Evolutionary conservation across 2,113 vertebrate species (phyloP).

Genomic region (Chionomys nivalis): DNA sequence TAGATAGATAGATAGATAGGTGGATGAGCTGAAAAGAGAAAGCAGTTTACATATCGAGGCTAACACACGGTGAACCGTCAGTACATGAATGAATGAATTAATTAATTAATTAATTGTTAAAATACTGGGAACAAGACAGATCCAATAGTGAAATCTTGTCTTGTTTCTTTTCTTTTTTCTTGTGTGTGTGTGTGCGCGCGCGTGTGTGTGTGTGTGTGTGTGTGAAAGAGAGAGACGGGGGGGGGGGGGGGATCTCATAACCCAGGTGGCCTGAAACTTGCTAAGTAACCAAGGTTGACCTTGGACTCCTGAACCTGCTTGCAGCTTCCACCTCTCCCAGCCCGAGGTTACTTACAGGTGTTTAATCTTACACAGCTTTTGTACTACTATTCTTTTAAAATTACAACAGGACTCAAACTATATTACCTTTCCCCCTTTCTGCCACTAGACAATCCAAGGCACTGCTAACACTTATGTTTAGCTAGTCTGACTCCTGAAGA

Average conservation of each 20-base stretch:
- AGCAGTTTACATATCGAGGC: not conserved
- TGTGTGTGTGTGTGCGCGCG: not conserved
- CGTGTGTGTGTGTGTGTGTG: too few species aligned
- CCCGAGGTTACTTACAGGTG: too few species aligned
- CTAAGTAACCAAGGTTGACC: too few species aligned
- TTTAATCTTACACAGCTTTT: not conserved
- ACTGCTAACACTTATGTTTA: not conserved
- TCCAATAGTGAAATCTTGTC: not conserved
- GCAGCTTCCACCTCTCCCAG: not conserved
- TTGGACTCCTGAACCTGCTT: not conserved
- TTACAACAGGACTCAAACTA: conserved; percentile 8
- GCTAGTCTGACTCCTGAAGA: not conserved
- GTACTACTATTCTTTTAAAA: not conserved
- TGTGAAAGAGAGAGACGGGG: too few species aligned
- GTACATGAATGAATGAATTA: not conserved
- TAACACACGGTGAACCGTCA: not conserved
- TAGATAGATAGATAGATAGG: too few species aligned
- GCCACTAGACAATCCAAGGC: not conserved
- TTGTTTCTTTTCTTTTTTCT: not conserved
- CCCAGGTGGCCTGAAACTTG: not conserved
- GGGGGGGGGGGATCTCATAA: too few species aligned
- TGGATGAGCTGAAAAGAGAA: too few species aligned
- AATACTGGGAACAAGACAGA: conserved; percentile 13
- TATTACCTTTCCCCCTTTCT: not conserved
- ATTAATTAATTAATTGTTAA: not conserved